These are phyloP conservation scores for Drosophila demipolita DNA, from an alignment of 2,888 invertebrate genomes.

Conservation along the genomic window DNA sequence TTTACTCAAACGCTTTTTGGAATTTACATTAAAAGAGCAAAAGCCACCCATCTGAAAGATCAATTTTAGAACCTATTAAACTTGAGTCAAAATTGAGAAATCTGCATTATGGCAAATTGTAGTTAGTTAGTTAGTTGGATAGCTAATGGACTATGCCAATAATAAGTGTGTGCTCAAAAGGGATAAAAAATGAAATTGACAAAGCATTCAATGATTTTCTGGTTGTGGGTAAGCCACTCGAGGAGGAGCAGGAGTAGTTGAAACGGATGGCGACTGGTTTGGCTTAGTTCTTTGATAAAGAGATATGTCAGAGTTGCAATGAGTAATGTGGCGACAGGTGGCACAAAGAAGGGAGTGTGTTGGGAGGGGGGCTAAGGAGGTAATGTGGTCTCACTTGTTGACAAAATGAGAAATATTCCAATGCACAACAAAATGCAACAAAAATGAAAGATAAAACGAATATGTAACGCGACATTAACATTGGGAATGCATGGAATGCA, in stretches of 20 bases:
- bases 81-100: neutral
- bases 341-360: neutral
- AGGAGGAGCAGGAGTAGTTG: neutral
- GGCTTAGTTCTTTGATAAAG: constrained; percentile 36
- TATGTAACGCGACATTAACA: constrained; percentile 48
- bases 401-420: constrained; percentile 63
- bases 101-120: neutral
- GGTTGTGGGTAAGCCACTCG: constrained; percentile 48
- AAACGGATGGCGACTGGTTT: neutral
- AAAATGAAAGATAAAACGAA: constrained; percentile 15
- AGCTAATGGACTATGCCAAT: constrained; percentile 14
- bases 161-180: constrained; percentile 3
- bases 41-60: neutral
- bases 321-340: constrained; percentile 31
- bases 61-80: neutral
- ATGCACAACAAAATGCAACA: constrained; percentile 24
- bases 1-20: neutral
- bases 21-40: neutral
- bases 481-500: constrained; percentile 12
- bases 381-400: constrained; percentile 59
- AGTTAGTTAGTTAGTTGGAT: neutral
- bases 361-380: neutral
- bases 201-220: constrained; percentile 63
- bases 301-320: constrained; percentile 19
- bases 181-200: constrained; percentile 63